Percentiles rank a stretch among this genome's conserved stretches.
phyloP scores from a whole-genome alignment of 2,888 invertebrate genomes.

The Dynastes maya region DNA sequence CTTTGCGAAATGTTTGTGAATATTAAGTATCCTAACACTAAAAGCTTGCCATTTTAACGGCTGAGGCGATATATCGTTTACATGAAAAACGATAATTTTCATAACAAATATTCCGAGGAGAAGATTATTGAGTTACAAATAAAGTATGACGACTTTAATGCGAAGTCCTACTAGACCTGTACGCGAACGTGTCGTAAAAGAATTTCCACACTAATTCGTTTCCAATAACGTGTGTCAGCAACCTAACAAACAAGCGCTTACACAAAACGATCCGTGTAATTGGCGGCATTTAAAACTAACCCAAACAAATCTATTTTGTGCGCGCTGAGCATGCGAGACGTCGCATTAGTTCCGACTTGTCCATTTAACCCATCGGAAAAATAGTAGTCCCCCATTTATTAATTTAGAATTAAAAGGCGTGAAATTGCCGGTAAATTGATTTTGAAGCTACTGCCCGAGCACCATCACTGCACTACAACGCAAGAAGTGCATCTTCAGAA shows the following conservation, averaged over 20 bases:
- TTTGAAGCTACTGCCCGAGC: constrained; percentile 50
- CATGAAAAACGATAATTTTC: too few relatives aligned
- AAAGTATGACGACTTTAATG: too few relatives aligned
- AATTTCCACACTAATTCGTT: constrained; percentile 8
- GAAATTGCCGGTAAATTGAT: constrained; percentile 57
- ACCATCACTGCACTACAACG: neutral
- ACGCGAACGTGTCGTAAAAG: neutral
- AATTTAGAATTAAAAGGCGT: constrained; percentile 52
- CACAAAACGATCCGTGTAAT: constrained; percentile 52
- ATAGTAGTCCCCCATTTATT: constrained; percentile 26
- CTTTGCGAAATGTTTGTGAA: too few relatives aligned
- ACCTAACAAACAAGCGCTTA: constrained; percentile 25
- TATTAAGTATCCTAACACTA: too few relatives aligned
- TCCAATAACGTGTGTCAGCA: constrained; percentile 11
- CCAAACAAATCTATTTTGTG: constrained; percentile 51
- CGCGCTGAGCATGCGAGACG: constrained; percentile 42
- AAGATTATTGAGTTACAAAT: too few relatives aligned
- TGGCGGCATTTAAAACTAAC: constrained; percentile 51
- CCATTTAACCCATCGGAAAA: constrained; percentile 24
- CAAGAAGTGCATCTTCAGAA: neutral
- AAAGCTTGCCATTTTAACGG: too few relatives aligned
- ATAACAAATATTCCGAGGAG: too few relatives aligned
- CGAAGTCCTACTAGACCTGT: too few relatives aligned
- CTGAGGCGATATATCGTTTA: too few relatives aligned
- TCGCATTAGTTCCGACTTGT: constrained; percentile 39